Evolutionary conservation across 1,140 invertebrate species (phyloP).

Genomic region (Drosophila virilis): DNA sequence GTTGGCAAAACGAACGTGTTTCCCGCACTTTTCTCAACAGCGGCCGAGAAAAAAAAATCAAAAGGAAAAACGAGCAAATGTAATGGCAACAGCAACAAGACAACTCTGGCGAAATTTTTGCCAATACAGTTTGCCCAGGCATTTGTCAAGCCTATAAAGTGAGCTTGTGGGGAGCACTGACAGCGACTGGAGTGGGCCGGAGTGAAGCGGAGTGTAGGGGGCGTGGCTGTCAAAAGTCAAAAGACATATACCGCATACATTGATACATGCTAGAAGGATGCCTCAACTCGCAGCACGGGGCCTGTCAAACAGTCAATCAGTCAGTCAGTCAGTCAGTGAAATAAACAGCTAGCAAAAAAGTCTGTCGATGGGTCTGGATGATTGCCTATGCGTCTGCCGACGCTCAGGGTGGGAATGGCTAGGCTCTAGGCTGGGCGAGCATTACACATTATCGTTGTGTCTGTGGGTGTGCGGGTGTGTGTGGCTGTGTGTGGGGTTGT

Average conservation of each 20-base stretch:
- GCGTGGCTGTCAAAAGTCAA: constrained; percentile 49
- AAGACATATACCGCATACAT: constrained; percentile 33
- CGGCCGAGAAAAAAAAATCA: background rate
- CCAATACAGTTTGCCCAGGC: constrained; percentile 48
- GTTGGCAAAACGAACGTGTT: constrained; percentile 40
- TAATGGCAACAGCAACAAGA: constrained; percentile 37
- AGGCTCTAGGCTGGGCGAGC: constrained; percentile 6
- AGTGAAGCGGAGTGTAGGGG: background rate
- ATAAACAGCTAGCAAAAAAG: constrained; percentile 51
- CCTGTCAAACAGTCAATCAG: constrained; percentile 28
- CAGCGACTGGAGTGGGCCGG: background rate
- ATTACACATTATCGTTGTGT: constrained; percentile 27
- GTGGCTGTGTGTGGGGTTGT: background rate
- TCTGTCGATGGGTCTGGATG: constrained; percentile 22
- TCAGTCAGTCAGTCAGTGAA: constrained; percentile 52
- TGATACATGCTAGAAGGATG: constrained; percentile 45
- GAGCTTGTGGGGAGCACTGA: too few species aligned
- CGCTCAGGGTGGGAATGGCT: background rate
- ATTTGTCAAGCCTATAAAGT: constrained; percentile 59
- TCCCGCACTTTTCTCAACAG: constrained; percentile 27
- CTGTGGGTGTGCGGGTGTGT: constrained; percentile 2
- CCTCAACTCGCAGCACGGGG: constrained; percentile 7
- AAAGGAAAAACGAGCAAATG: background rate
- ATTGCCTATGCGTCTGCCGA: constrained; percentile 21
- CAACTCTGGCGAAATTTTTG: constrained; percentile 57